phyloP scores from a whole-genome alignment of 2,797 vertebrate species.

The Tokudaia tokunoshimensis region DNA sequence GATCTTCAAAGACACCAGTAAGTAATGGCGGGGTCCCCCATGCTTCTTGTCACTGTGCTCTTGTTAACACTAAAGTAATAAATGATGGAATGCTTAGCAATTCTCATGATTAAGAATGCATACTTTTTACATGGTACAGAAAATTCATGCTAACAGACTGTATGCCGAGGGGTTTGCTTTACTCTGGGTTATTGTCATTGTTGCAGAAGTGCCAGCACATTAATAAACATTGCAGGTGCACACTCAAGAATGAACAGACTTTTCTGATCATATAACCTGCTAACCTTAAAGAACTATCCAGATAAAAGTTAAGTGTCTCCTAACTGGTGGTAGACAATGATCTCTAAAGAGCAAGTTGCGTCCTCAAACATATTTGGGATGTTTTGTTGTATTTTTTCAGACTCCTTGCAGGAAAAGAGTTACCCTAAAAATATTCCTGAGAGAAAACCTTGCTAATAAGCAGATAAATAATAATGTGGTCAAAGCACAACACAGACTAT shows the following conservation, averaged over 20 bases:
- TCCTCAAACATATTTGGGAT: background rate
- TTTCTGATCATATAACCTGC: background rate
- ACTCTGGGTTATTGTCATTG: background rate
- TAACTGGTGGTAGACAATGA: background rate
- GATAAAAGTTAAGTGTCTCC: background rate
- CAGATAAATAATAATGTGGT: background rate
- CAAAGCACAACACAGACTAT: background rate
- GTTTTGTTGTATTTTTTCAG: background rate
- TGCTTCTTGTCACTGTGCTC: background rate
- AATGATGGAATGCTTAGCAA: background rate
- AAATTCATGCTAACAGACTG: background rate
- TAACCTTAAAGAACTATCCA: background rate
- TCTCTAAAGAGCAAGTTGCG: background rate
- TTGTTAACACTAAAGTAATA: background rate
- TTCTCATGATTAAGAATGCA: background rate
- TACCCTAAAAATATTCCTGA: background rate
- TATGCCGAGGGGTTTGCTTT: background rate
- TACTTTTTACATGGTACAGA: background rate
- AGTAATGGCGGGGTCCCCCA: no score
- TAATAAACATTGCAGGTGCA: background rate
- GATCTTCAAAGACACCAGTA: background rate
- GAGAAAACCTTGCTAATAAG: background rate
- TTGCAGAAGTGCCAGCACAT: background rate
- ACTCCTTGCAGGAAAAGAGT: no score
- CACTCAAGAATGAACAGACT: background rate